These are phyloP conservation scores for Hyles lineata DNA, from an alignment of 2,888 invertebrate species.

Conservation along the genomic window DNA sequence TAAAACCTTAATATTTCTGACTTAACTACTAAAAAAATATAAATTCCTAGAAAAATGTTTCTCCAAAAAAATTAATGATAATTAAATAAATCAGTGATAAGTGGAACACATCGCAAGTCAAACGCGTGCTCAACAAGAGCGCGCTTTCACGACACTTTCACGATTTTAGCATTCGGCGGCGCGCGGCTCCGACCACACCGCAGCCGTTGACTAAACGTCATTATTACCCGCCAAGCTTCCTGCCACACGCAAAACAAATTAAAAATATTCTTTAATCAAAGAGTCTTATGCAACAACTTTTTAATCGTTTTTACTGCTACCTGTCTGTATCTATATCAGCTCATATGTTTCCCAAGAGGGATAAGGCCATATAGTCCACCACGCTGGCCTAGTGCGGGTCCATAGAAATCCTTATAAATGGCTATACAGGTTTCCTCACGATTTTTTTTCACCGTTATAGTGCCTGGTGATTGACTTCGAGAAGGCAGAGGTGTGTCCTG, in stretches of 20 bases:
- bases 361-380: no score
- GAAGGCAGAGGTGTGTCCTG: no score
- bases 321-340: neutral
- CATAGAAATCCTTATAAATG: no score
- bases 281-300: neutral
- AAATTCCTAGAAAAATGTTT: no score
- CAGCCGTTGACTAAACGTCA: slow-evolving; percentile 21
- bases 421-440: no score
- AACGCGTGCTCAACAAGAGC: slow-evolving; percentile 31
- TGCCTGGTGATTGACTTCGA: no score
- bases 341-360: neutral
- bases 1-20: no score
- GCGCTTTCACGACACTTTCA: slow-evolving; percentile 74
- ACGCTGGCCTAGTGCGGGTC: no score
- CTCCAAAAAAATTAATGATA: neutral
- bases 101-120: slow-evolving; percentile 20
- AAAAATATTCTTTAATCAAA: neutral
- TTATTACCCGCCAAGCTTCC: slow-evolving; percentile 8
- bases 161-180: slow-evolving; percentile 67
- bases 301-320: no score
- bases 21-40: no score
- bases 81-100: neutral
- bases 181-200: slow-evolving; percentile 30
- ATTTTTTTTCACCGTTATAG: no score
- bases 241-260: neutral